These are phyloP conservation scores for Melanaphis sacchari DNA, from an alignment of 1,140 invertebrate genomes.

Conservation along the genomic window DNA sequence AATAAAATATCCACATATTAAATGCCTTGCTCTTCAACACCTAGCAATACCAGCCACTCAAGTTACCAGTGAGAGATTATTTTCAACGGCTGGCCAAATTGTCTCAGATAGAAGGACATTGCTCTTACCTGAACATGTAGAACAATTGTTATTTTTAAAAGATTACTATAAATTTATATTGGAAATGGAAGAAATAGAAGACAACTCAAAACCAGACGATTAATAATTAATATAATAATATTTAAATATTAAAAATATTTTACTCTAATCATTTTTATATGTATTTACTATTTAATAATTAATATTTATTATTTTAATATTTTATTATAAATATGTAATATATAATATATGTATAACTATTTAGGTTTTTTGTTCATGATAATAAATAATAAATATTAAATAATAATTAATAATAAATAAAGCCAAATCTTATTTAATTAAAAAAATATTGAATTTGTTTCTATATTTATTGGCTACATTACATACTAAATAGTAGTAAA, in stretches of 20 bases:
- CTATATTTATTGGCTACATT: not conserved
- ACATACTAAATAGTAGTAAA: constrained; percentile 18
- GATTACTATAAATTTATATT: not conserved
- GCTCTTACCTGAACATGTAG: not conserved
- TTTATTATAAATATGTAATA: not conserved
- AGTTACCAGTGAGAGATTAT: not conserved
- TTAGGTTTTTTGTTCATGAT: constrained; percentile 1
- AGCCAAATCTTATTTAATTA: no score
- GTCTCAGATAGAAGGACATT: not conserved
- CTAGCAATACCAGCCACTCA: not conserved
- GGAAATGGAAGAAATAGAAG: not conserved
- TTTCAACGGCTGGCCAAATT: not conserved
- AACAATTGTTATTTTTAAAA: not conserved
- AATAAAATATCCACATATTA: not conserved
- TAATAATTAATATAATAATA: no score
- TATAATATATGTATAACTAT: not conserved
- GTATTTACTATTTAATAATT: no score
- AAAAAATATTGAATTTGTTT: constrained; percentile 14
- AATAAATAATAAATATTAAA: not conserved
- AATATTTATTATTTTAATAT: not conserved
- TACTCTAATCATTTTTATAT: no score
- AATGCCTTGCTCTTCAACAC: not conserved
- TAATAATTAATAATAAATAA: no score
- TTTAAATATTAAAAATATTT: no score
- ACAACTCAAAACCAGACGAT: no score